phyloP scores from a whole-genome alignment of 2,113 vertebrate genomes.

The Tympanuchus pallidicinctus region DNA sequence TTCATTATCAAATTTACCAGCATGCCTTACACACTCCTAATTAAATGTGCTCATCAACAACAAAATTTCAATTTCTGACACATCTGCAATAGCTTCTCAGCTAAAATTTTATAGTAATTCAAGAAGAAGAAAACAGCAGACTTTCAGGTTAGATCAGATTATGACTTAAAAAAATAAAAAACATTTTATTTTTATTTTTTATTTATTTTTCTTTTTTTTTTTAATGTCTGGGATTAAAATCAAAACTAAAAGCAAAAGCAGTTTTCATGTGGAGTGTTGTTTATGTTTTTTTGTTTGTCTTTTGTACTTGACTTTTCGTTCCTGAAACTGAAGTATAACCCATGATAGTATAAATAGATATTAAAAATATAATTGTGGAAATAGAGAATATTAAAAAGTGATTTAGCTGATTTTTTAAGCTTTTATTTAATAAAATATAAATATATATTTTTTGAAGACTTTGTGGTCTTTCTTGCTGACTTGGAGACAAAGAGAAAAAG shows the following conservation, averaged over 20 bases:
- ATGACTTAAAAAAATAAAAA: neutral
- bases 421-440: neutral
- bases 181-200: neutral
- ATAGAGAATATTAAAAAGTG: neutral
- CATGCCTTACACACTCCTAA: neutral
- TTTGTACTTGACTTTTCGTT: neutral
- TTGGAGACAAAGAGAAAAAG: neutral
- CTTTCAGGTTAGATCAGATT: neutral
- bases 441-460: neutral
- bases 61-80: neutral
- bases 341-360: neutral
- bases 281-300: neutral
- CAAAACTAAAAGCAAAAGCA: accelerated
- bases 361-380: neutral
- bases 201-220: neutral
- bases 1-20: neutral
- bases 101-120: neutral
- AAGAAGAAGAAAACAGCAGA: neutral
- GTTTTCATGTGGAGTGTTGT: neutral
- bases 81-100: neutral
- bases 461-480: neutral
- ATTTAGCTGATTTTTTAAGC: no score
- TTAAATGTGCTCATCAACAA: neutral
- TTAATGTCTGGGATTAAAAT: neutral
- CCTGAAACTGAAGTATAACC: neutral